Conservation (phyloP, 2,113 vertebrate species). For the Origma solitaria region DNA sequence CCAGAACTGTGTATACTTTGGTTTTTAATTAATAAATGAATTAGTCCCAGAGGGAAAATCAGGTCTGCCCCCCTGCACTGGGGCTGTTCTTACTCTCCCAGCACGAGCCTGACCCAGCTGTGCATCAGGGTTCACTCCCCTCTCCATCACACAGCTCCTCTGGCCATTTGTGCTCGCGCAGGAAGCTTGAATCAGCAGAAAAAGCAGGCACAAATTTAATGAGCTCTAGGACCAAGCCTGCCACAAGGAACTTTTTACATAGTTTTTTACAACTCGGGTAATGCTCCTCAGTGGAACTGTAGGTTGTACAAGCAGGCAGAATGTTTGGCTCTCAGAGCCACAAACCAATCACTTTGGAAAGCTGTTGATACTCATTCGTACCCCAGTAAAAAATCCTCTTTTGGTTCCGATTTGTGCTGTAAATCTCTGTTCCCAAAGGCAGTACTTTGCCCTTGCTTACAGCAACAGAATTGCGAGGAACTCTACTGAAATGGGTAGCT, state of each 20-base stretch:
- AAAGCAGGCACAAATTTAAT: not conserved
- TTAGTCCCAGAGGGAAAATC: not conserved
- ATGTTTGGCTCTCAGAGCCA: not conserved
- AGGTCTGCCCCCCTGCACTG: fast-evolving
- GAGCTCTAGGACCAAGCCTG: not conserved
- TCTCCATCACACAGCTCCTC: not conserved
- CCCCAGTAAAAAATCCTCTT: not conserved
- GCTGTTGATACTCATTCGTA: not conserved
- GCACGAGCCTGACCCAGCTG: fast-evolving
- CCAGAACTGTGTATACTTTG: not conserved
- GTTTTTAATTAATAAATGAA: not conserved
- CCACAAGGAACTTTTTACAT: not conserved
- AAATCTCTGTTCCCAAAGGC: not conserved
- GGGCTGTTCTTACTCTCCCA: not conserved
- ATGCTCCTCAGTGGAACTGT: not conserved
- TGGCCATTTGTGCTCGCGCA: not conserved
- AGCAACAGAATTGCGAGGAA: not conserved
- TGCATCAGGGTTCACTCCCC: not conserved
- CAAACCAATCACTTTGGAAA: not conserved
- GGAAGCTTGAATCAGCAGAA: not conserved
- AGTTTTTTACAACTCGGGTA: not conserved
- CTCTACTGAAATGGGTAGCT: not conserved
- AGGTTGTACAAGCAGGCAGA: not conserved
- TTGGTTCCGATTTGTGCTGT: not conserved
- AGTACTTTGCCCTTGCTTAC: not conserved